Evolutionary conservation across 2,888 invertebrate genomes (phyloP).

Genomic region (Athalia rosae): DNA sequence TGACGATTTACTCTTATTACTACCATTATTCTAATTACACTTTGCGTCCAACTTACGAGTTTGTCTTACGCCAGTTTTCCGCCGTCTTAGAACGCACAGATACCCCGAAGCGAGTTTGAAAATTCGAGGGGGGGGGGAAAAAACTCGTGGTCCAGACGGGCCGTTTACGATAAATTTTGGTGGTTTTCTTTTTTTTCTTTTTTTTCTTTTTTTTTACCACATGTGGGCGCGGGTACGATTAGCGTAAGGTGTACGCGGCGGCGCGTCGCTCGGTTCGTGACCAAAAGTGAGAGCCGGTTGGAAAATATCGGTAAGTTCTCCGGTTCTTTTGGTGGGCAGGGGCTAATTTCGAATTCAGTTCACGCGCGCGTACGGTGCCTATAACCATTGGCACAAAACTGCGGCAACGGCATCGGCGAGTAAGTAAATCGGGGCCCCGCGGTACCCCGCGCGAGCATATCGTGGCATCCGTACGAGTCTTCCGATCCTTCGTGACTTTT

Average conservation of each 20-base stretch:
- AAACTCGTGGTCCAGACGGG: too few species aligned
- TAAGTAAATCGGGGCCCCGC: conserved; percentile 41
- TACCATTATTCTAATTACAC: conserved; percentile 35
- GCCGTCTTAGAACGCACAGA: neutral
- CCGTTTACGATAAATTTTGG: too few species aligned
- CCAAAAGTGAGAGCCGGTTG: conserved; percentile 43
- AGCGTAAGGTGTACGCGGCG: conserved; percentile 31
- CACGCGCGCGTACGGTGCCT: conserved; percentile 19
- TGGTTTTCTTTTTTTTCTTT: too few species aligned
- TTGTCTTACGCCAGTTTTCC: neutral
- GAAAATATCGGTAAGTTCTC: conserved; percentile 32
- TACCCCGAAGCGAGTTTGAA: too few species aligned
- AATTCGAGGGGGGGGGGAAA: too few species aligned
- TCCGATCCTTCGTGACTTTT: neutral
- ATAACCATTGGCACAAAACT: neutral
- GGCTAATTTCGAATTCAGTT: conserved; percentile 38
- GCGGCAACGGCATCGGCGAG: conserved; percentile 8
- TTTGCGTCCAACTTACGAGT: neutral
- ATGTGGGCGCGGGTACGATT: conserved; percentile 1
- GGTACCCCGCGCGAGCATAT: neutral
- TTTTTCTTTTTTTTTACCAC: neutral
- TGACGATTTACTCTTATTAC: conserved; percentile 10
- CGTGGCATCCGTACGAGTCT: neutral
- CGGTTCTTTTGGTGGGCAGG: conserved; percentile 23
- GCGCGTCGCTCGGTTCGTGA: conserved; percentile 20